Evolutionary conservation across 2,888 invertebrate species (phyloP).

Genomic region (Tupiocoris notatus): DNA sequence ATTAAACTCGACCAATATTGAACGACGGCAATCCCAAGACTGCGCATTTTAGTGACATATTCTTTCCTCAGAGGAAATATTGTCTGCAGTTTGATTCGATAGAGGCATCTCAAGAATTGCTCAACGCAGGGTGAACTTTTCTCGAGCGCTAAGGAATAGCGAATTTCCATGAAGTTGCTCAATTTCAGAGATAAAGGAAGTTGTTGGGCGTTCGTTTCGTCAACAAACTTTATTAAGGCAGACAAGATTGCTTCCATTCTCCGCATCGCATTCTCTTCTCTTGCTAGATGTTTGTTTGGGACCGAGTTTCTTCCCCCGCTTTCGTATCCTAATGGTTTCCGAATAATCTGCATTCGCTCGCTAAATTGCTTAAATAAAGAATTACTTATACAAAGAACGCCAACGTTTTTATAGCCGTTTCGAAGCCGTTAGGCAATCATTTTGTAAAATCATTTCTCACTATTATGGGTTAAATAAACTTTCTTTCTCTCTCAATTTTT

Average conservation of each 20-base stretch:
- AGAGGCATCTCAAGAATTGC: constrained; percentile 23
- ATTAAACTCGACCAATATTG: too few relatives aligned
- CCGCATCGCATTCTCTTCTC: not conserved
- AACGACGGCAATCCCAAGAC: too few relatives aligned
- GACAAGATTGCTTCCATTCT: constrained; percentile 18
- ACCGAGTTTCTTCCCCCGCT: not conserved
- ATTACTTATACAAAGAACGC: too few relatives aligned
- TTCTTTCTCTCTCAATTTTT: too few relatives aligned
- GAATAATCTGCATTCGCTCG: too few relatives aligned
- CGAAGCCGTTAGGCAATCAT: too few relatives aligned
- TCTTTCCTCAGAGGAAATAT: too few relatives aligned
- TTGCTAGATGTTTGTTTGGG: not conserved
- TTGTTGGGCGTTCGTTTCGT: constrained; percentile 32
- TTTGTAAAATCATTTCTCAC: too few relatives aligned
- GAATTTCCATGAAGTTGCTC: constrained; percentile 30
- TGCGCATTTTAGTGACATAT: too few relatives aligned
- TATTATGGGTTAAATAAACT: too few relatives aligned
- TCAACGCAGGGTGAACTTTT: not conserved
- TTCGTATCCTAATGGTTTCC: not conserved
- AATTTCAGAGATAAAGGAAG: constrained; percentile 32
- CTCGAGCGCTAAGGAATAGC: constrained; percentile 22
- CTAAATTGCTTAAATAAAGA: too few relatives aligned
- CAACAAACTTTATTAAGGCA: constrained; percentile 28
- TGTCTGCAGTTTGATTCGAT: constrained; percentile 10
- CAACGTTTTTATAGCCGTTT: too few relatives aligned